Evolutionary conservation across 2,113 vertebrate species (phyloP).

Genomic region (Pelecanus crispus): DNA sequence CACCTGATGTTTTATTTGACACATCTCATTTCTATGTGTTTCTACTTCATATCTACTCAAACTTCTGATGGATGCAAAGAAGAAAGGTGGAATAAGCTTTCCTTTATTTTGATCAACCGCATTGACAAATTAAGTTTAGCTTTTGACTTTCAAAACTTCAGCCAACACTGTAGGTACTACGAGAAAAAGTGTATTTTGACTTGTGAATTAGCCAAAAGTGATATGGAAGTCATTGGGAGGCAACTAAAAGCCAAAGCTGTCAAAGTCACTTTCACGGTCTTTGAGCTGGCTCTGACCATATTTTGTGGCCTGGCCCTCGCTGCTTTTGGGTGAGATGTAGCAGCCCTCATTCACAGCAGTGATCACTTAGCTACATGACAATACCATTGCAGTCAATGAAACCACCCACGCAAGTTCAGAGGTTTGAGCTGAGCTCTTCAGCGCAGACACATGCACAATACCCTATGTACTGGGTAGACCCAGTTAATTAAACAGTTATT

Average conservation of each 20-base stretch:
- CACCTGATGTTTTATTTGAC: neutral
- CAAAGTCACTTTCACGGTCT: conserved; percentile 15
- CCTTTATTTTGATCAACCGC: neutral
- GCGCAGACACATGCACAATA: neutral
- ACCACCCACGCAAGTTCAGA: neutral
- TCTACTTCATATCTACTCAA: neutral
- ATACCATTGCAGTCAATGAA: conserved; percentile 28
- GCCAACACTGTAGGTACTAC: accelerated
- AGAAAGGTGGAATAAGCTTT: neutral
- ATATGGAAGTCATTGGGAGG: neutral
- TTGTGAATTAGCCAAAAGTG: neutral
- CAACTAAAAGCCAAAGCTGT: conserved; percentile 22
- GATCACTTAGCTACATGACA: neutral
- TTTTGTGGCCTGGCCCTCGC: conserved; percentile 18
- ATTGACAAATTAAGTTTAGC: neutral
- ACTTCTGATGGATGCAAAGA: neutral
- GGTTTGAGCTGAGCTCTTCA: neutral
- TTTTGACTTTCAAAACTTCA: neutral
- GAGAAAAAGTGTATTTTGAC: neutral
- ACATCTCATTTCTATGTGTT: neutral
- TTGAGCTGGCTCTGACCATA: neutral
- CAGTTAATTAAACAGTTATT: neutral
- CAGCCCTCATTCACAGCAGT: neutral
- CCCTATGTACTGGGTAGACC: neutral
- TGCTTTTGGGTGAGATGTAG: conserved; percentile 40